Evolutionary conservation across 2,113 vertebrate species (phyloP).

Genomic region (Carollia perspicillata): DNA sequence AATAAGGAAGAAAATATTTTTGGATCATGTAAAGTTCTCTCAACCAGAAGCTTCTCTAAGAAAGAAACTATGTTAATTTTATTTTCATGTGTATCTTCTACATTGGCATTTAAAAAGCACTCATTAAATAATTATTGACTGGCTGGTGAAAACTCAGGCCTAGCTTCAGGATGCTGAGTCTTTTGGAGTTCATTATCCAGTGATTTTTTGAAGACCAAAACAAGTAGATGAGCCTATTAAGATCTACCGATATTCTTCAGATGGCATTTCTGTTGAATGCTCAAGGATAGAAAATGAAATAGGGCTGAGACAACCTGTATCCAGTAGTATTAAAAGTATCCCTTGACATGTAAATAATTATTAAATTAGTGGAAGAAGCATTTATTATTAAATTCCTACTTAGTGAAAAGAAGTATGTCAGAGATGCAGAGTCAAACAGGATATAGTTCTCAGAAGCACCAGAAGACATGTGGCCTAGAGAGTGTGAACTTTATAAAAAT

Average conservation of each 20-base stretch:
- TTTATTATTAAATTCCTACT: background rate
- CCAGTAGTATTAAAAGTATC: background rate
- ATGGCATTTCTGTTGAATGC: background rate
- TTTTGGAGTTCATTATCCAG: constrained; percentile 17
- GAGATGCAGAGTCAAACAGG: background rate
- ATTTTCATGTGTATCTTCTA: background rate
- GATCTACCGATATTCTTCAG: background rate
- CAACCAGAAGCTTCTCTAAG: background rate
- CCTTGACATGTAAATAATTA: background rate
- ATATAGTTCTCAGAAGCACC: background rate
- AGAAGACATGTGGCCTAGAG: background rate
- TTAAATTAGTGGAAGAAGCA: background rate
- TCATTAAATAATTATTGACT: background rate
- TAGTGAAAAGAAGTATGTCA: background rate
- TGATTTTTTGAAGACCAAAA: constrained; percentile 5
- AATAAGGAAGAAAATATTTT: constrained; percentile 5
- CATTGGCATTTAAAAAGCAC: background rate
- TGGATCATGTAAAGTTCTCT: background rate
- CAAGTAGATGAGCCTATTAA: background rate
- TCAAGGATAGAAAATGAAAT: background rate
- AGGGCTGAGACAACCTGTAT: background rate
- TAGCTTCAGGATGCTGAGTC: background rate
- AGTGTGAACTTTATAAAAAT: background rate
- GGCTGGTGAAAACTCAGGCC: background rate
- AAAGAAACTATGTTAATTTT: background rate